These are phyloP conservation scores for Chloroceryle inda DNA, from an alignment of 2,797 vertebrate genomes.

Conservation along the genomic window DNA sequence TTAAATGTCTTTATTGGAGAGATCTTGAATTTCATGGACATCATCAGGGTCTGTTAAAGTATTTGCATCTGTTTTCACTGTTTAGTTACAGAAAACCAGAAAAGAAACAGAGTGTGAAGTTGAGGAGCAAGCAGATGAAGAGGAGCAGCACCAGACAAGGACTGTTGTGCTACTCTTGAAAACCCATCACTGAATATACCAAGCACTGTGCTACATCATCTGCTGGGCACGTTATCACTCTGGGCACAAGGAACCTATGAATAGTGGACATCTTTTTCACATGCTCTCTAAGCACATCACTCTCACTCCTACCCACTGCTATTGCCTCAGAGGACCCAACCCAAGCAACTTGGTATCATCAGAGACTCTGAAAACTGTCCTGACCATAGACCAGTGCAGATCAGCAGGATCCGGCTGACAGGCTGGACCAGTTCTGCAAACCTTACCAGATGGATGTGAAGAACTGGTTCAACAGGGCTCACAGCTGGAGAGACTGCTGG, in stretches of 20 bases:
- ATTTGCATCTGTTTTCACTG: neutral
- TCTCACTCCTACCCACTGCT: neutral
- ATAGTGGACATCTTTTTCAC: fast-evolving
- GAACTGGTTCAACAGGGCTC: neutral
- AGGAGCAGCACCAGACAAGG: neutral
- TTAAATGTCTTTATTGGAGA: neutral
- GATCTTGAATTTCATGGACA: neutral
- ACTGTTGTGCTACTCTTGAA: neutral
- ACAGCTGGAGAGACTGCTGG: neutral
- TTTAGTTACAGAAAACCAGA: neutral
- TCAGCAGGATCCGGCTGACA: neutral
- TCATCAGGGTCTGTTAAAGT: neutral
- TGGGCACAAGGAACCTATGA: neutral
- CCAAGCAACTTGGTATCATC: neutral
- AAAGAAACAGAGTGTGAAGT: neutral
- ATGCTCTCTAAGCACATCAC: neutral
- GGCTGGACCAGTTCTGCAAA: neutral
- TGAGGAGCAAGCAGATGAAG: neutral
- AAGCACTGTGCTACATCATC: neutral
- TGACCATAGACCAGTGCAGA: fast-evolving
- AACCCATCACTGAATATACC: neutral
- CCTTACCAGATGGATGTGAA: neutral
- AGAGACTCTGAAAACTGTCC: neutral
- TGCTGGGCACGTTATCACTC: neutral
- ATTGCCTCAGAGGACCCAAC: neutral